Base-by-base conservation (phyloP, 1,140 invertebrate species). In the Lanistes nyassanus region DNA sequence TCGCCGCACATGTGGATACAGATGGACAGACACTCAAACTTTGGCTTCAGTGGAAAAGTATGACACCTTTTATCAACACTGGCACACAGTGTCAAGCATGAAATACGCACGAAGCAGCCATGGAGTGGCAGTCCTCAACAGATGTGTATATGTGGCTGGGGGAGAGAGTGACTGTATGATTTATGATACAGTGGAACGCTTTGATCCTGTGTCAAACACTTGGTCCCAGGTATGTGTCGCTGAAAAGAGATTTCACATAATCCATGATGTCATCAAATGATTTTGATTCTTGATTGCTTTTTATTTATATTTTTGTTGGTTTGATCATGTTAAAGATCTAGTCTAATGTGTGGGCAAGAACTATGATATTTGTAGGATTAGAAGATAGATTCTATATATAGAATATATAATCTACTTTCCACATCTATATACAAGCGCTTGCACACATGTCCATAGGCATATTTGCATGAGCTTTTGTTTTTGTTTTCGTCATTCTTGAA, bases 161-260 rank as follows among this genome's bases (percentile, higher is more conserved):
- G 85, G 85, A 0, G 96, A 97, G 86, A 92, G 79, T 78, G 83
- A 95, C 78, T 95, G 94, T 5, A 93, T 95, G 83, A 97, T 97
- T 79, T 91, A 96, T 47, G 94, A 95, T 23, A 95, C 95, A 85
- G 95, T 95, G 11, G 96, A 97, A 88, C 93, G 88, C 51, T 96
- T 95, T 81, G 93, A 95, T 90, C 94, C 95, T 34, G 91, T 93
- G 67, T 93, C 93, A 81, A 88, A 91, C 71, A 79, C 82, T 21
- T 92, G 91, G 42, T 47, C 42, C 42, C 42, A 13, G 42, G 42
- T 47, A 16, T 47, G 42, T 47, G 42, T 47, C 9, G 19, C 9
- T 47, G 42, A 16, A 47, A 16, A 47, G 42, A 6, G 42, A 1
- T 42, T 42, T 47, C 19, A 6, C 1, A 47, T 47, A 16, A 47